These are phyloP conservation scores for Sclerodermus sp. DNA, from an alignment of 2,888 invertebrate species.

Conservation along the genomic window DNA sequence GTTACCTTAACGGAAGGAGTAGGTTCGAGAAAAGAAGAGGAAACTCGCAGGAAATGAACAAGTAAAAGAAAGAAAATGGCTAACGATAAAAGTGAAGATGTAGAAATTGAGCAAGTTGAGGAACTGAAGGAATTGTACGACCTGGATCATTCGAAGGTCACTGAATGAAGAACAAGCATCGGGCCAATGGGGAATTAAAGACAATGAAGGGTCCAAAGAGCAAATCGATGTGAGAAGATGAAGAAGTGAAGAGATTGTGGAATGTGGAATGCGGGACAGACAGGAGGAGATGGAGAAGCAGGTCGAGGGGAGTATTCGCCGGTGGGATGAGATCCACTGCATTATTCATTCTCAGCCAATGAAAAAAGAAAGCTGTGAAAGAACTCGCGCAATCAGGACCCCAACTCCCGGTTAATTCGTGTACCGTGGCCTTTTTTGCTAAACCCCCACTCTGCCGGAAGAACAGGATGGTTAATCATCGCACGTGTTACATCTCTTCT, in stretches of 20 bases:
- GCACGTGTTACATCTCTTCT: slow-evolving; percentile 9
- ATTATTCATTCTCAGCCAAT: slow-evolving; percentile 24
- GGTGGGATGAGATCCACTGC: slow-evolving; percentile 18
- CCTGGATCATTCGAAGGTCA: too few species aligned
- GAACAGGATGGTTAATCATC: slow-evolving; percentile 30
- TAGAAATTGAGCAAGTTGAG: too few species aligned
- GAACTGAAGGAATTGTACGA: too few species aligned
- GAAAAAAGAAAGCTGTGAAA: slow-evolving; percentile 17
- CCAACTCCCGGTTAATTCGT: slow-evolving; percentile 32
- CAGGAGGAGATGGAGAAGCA: not conserved
- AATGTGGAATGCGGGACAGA: slow-evolving; percentile 13
- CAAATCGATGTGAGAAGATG: too few species aligned
- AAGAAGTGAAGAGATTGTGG: slow-evolving; percentile 9
- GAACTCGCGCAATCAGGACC: slow-evolving; percentile 33
- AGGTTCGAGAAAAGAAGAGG: too few species aligned
- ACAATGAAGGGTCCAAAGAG: too few species aligned
- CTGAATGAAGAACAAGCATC: too few species aligned
- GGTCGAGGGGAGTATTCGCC: slow-evolving; percentile 5
- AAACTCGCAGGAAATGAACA: too few species aligned
- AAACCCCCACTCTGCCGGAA: slow-evolving; percentile 15
- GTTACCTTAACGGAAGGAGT: too few species aligned
- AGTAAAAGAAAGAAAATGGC: too few species aligned
- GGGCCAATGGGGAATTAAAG: too few species aligned
- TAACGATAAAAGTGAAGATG: too few species aligned
- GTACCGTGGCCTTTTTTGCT: slow-evolving; percentile 26